Percentiles rank a stretch among this genome's conserved stretches.
These are phyloP conservation scores for Macrocentrus cingulum DNA, from an alignment of 1,140 invertebrate genomes.

Conservation along the genomic window DNA sequence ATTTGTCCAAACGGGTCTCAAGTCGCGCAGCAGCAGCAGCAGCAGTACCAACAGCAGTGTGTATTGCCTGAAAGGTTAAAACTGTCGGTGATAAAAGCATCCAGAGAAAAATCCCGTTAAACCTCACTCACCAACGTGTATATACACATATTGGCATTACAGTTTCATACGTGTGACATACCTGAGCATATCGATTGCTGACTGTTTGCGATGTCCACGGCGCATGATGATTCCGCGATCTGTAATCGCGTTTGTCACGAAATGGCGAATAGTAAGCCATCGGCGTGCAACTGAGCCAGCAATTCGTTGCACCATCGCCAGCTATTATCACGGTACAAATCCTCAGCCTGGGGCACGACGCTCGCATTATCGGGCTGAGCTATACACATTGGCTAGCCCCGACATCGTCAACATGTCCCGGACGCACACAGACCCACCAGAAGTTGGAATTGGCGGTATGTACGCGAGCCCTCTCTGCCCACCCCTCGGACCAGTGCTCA, in stretches of 20 bases:
- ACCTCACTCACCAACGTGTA: too few species aligned
- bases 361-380: slow-evolving; percentile 43
- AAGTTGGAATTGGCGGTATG: slow-evolving; percentile 22
- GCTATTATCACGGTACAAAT: too few species aligned
- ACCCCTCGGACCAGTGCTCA: slow-evolving; percentile 22
- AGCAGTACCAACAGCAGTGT: background rate
- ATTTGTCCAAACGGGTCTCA: slow-evolving; percentile 24
- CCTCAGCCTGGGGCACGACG: slow-evolving; percentile 14
- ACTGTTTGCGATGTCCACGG: background rate
- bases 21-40: background rate
- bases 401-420: slow-evolving; percentile 50
- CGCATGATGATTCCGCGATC: background rate
- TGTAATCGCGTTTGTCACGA: slow-evolving; percentile 17
- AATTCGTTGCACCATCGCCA: background rate
- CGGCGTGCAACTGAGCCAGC: background rate
- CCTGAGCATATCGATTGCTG: background rate
- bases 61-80: slow-evolving; percentile 4
- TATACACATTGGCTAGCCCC: slow-evolving; percentile 42
- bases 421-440: slow-evolving; percentile 17
- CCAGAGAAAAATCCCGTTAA: slow-evolving; percentile 2
- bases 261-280: slow-evolving; percentile 2
- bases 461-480: slow-evolving; percentile 15
- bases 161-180: background rate
- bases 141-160: too few species aligned
- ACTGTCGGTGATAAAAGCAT: background rate